Percentiles rank a stretch among this genome's conserved stretches.
Evolutionary conservation across 2,113 vertebrate genomes (phyloP).

Genomic region (Brachypteracias leptosomus): DNA sequence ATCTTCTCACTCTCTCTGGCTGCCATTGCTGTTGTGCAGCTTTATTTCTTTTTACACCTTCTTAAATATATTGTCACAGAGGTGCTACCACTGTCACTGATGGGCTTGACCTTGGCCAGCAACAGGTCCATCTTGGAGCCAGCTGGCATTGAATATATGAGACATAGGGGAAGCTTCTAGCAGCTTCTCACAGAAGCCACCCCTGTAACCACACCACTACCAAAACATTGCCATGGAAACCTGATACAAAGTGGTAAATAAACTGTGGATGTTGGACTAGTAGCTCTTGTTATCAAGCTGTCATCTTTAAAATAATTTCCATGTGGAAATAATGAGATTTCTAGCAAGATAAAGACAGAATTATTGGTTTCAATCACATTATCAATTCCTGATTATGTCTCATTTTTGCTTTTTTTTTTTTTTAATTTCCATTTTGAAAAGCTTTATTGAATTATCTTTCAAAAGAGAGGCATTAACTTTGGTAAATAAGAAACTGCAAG

Average conservation of each 20-base stretch:
- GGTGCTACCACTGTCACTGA: neutral
- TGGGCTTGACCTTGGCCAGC: neutral
- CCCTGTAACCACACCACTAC: neutral
- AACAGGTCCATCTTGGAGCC: neutral
- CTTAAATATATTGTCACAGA: neutral
- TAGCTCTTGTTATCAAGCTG: neutral
- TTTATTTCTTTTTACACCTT: neutral
- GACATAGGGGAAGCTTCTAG: neutral
- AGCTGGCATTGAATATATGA: neutral
- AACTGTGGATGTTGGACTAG: neutral
- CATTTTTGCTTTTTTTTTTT: neutral
- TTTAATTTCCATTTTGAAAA: neutral
- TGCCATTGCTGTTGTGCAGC: neutral
- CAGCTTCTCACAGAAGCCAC: neutral
- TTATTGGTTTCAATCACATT: neutral
- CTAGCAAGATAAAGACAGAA: neutral
- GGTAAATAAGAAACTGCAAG: neutral
- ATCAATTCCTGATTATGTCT: neutral
- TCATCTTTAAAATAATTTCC: neutral
- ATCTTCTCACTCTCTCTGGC: neutral
- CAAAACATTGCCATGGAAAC: neutral
- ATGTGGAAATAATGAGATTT: neutral
- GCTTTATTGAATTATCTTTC: neutral
- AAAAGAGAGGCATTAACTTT: neutral
- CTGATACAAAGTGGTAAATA: neutral